Base-by-base conservation (phyloP, 2,113 vertebrate species). In the Labeo catla region DNA sequence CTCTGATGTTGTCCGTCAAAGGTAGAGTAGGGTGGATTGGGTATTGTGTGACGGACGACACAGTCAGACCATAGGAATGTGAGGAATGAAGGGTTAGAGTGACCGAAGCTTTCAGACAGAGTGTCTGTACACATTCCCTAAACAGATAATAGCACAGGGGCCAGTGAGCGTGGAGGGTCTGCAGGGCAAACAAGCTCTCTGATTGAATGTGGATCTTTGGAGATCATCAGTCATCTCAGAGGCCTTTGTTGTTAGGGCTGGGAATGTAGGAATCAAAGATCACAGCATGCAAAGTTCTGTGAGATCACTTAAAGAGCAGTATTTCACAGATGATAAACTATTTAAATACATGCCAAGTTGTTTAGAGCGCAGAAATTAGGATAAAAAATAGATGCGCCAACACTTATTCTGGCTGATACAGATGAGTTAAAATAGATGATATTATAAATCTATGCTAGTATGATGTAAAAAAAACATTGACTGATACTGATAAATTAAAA, bases 21-120 rank as follows among this genome's bases (percentile, higher is more conserved):
- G 36, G 28, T 23, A 72, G 86, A 81, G 81, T 74, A 81, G 81
- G 52, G 83, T n/a, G 76, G 54, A 74, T 76, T 65, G 86, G 52
- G 50, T 66, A 87, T 83, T 86, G 86, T 88, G 83, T 81, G 23
- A 45, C 66, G 70, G 84, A 66, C 16, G 10, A 84, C 21, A 28
- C 50, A 68, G 73, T 86, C 84, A 92, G 86, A 90, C 88, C 86
- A 54, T 63, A 93, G 91, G 93, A 94, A 94, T 94, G 90, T 86
- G 45, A 86, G 91, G 92, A 93, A 93, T 94, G 84, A 78, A 90
- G 92, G 82, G 86, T 89, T 89, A 86, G 90, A 90, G 83, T 50
- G 85, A 65, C 28, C 28, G 21, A 0, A 80, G 81, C 61, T 4
- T 82, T 83, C 43, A 84, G 84, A 84, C 82, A 82, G 12, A 39